Percentiles rank a stretch among this genome's conserved stretches.
Conservation (phyloP, 1,140 invertebrate species). For the Orchesella cincta region DNA sequence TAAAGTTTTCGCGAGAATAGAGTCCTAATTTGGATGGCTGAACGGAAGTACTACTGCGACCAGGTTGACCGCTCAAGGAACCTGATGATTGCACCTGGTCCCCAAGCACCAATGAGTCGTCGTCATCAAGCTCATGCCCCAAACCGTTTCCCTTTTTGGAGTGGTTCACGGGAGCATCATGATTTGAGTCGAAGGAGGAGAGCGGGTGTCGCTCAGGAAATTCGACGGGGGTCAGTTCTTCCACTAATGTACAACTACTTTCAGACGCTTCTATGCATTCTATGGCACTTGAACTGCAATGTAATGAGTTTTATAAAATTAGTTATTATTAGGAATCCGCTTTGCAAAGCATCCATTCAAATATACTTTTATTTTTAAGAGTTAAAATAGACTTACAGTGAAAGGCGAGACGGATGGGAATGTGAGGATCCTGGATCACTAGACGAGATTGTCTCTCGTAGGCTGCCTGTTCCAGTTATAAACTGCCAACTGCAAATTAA, state of each 20-base stretch:
- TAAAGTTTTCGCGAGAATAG: constrained; percentile 38
- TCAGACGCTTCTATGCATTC: constrained; percentile 43
- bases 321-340: too few species aligned
- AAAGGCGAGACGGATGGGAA: constrained; percentile 45
- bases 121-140: constrained; percentile 4
- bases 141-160: background rate
- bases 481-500: constrained; percentile 65
- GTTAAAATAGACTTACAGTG: constrained; percentile 45
- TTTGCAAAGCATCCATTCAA: too few species aligned
- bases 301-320: background rate
- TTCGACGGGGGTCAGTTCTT: constrained; percentile 40
- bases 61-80: background rate
- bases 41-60: too few species aligned
- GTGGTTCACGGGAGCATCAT: background rate
- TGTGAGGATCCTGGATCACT: constrained; percentile 54
- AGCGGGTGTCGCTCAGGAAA: constrained; percentile 23
- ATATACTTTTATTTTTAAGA: too few species aligned
- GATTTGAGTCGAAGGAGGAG: background rate
- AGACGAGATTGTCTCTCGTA: constrained; percentile 62
- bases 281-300: constrained; percentile 22
- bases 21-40: constrained; percentile 44
- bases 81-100: background rate
- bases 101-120: constrained; percentile 19
- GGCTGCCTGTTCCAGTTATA: constrained; percentile 67
- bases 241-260: constrained; percentile 48